phyloP scores from a whole-genome alignment of 1,140 invertebrate species.

The Musca domestica region DNA sequence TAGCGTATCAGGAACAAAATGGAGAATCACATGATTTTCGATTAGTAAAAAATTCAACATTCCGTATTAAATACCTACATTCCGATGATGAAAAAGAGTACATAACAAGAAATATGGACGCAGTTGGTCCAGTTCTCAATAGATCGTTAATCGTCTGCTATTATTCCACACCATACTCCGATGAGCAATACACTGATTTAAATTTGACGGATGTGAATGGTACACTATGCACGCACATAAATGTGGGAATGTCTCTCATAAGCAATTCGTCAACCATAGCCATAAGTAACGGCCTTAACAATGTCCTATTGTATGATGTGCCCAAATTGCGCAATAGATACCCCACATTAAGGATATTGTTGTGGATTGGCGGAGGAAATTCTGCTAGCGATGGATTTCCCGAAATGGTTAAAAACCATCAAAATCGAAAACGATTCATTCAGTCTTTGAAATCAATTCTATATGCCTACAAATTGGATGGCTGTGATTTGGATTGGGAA shows the following conservation, averaged over 20 bases:
- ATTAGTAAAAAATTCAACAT: conserved; percentile 24
- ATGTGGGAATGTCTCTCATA: conserved; percentile 70
- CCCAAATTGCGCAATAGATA: conserved; percentile 64
- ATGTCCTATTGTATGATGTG: conserved; percentile 57
- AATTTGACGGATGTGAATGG: conserved; percentile 63
- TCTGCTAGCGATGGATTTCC: conserved; percentile 64
- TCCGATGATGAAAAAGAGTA: not conserved
- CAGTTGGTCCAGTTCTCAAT: not conserved
- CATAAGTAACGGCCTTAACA: conserved; percentile 45
- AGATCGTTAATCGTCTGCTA: conserved; percentile 61
- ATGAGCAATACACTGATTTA: conserved; percentile 51
- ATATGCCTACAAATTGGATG: conserved; percentile 68
- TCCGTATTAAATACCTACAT: conserved; percentile 18
- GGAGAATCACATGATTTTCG: conserved; percentile 27
- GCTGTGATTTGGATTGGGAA: conserved; percentile 86
- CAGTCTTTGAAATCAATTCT: conserved; percentile 63
- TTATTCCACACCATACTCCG: conserved; percentile 59
- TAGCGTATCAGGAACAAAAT: conserved; percentile 9
- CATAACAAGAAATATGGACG: not conserved
- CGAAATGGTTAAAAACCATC: conserved; percentile 68
- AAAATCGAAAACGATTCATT: conserved; percentile 70
- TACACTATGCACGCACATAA: conserved; percentile 77
- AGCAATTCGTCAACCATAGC: conserved; percentile 62
- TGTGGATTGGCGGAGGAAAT: conserved; percentile 72
- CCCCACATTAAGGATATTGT: conserved; percentile 70